phyloP scores from a whole-genome alignment of 2,888 invertebrate genomes.

The Malacosoma neustria region DNA sequence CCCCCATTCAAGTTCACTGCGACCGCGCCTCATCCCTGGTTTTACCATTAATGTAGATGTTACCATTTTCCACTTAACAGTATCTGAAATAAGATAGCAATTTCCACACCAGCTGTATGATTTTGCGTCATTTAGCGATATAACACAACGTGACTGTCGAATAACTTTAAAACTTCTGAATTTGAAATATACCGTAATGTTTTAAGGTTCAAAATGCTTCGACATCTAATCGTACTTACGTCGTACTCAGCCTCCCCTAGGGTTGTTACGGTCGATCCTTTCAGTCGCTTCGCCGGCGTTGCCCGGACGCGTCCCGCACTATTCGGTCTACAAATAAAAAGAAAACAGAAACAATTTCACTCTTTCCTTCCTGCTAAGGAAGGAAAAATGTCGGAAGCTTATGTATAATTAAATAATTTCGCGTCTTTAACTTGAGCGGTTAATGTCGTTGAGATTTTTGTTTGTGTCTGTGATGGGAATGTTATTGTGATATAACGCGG shows the following conservation, averaged over 20 bases:
- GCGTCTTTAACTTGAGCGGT: slow-evolving; percentile 57
- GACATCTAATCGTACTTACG: slow-evolving; percentile 5
- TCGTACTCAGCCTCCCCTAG: slow-evolving; percentile 70
- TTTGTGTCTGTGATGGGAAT: slow-evolving; percentile 19
- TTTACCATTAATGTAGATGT: slow-evolving; percentile 22
- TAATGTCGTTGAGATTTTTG: slow-evolving; percentile 58
- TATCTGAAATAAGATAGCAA: slow-evolving; percentile 19
- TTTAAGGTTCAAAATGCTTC: background rate
- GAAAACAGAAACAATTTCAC: slow-evolving; percentile 44
- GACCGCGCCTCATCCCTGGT: slow-evolving; percentile 53
- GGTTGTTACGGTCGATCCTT: slow-evolving; percentile 67
- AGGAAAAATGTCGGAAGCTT: slow-evolving; percentile 47
- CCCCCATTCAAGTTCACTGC: slow-evolving; percentile 44
- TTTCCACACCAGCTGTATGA: slow-evolving; percentile 15
- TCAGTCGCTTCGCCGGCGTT: slow-evolving; percentile 68
- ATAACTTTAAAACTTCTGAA: slow-evolving; percentile 12
- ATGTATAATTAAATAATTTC: slow-evolving; percentile 34
- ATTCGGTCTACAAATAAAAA: slow-evolving; percentile 29
- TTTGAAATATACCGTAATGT: background rate
- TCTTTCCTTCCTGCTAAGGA: slow-evolving; percentile 46
- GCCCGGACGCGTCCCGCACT: slow-evolving; percentile 54
- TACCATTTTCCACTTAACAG: slow-evolving; percentile 24
- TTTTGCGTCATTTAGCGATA: slow-evolving; percentile 30
- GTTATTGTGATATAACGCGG: slow-evolving; percentile 20
- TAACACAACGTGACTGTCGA: slow-evolving; percentile 30